phyloP scores from a whole-genome alignment of 2,113 vertebrate genomes.

The Engraulis encrasicolus region DNA sequence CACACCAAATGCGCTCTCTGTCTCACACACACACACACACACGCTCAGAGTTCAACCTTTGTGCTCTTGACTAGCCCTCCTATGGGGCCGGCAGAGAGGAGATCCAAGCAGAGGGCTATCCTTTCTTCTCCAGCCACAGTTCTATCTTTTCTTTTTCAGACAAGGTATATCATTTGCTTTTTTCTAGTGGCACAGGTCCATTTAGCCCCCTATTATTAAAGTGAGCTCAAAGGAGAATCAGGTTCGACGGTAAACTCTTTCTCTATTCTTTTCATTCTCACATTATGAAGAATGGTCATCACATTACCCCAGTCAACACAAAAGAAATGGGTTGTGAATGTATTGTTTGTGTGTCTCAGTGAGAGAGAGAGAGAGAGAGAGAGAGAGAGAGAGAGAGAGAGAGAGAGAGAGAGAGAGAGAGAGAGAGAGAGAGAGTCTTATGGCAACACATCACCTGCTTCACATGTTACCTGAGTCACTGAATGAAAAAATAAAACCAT shows the following conservation, averaged over 20 bases:
- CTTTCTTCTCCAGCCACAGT: slow-evolving; percentile 1
- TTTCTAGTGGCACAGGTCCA: slow-evolving; percentile 28
- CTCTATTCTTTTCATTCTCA: background rate
- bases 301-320: background rate
- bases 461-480: background rate
- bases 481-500: background rate
- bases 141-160: slow-evolving; percentile 11
- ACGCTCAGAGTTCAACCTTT: background rate
- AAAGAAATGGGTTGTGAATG: background rate
- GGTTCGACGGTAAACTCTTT: background rate
- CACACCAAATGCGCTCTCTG: too few species aligned
- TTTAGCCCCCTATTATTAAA: slow-evolving; percentile 7
- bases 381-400: background rate
- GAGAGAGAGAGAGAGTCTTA: too few species aligned
- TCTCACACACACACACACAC: background rate
- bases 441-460: too few species aligned
- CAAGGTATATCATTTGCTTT: too few species aligned
- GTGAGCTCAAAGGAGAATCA: slow-evolving; percentile 20
- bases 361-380: background rate
- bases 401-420: background rate
- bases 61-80: background rate
- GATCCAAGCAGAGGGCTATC: background rate
- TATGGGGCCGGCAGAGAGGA: background rate
- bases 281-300: background rate
- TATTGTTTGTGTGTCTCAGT: background rate